Evolutionary conservation across 2,113 vertebrate species (phyloP), one percentile per base, ranked within the genome.

Genomic region (Spheniscus mendiculus): DNA sequence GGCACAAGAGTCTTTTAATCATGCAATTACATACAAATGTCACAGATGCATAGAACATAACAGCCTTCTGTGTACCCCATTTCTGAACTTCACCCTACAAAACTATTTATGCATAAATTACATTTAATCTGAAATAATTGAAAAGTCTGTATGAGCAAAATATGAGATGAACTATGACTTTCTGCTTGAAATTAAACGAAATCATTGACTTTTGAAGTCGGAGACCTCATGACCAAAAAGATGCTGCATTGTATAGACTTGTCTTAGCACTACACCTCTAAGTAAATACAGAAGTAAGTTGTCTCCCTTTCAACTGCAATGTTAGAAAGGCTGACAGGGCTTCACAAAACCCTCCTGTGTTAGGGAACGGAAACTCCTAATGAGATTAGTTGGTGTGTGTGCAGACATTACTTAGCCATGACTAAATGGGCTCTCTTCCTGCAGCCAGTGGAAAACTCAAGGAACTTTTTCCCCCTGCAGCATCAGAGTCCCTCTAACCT

Each of bases 381-480:
- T 99, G 99, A 99, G 99, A 99, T 99, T 99, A 99, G 99, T 99
- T 98, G 99, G 98, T 99, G 98, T 98, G 99, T 99, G 98, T 98
- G 99, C 98, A 99, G 99, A 99, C 99, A 99, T 99, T 99, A 99
- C 99, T 99, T 98, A 99, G 99, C 98, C 98, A 98, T 99, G 99
- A 99, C 99, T 99, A 99, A 99, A 99, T 98, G 98, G 98, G 98
- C 98, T 98, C 98, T 98, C 99, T 99, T 99, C 99, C 99, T 99
- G 99, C 98, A 98, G 97, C 97, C 98, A 98, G 98, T 99, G 99
- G 99, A 99, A 99, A 99, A 99, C 98, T 98, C 98, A 99, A 97
- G 98, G 98, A 98, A 98, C 98, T 98, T 98, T 98, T 98, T 98
- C 98, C 98, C 97, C 98, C 98, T 97, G 97, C 97, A 98, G 98